These are phyloP conservation scores for Cygnus buccinator DNA, from an alignment of 2,113 vertebrate species.

Conservation along the genomic window DNA sequence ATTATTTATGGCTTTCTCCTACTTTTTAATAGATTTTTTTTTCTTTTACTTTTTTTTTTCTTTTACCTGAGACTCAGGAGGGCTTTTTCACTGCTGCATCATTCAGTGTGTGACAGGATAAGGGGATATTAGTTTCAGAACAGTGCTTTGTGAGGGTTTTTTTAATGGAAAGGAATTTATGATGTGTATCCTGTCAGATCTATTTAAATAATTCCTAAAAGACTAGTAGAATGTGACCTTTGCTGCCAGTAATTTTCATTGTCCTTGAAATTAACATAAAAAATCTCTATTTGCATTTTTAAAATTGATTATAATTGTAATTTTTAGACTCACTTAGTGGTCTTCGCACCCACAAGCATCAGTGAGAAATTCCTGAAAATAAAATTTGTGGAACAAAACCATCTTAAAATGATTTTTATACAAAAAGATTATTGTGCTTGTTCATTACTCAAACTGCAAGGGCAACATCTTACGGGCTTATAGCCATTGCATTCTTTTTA, in stretches of 20 bases:
- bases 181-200: slow-evolving; percentile 23
- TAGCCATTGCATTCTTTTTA: slow-evolving; percentile 51
- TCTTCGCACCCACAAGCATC: not conserved
- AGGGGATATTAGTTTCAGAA: slow-evolving; percentile 39
- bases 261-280: slow-evolving; percentile 42
- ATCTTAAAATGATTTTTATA: not conserved
- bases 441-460: slow-evolving; percentile 14
- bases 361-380: not conserved
- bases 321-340: not conserved
- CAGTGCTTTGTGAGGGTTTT: not conserved
- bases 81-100: slow-evolving; percentile 14
- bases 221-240: slow-evolving; percentile 44
- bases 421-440: slow-evolving; percentile 5
- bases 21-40: not conserved
- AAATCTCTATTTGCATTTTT: slow-evolving; percentile 46
- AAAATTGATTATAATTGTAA: not conserved
- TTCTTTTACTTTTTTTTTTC: not conserved
- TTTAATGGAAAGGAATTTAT: slow-evolving; percentile 23
- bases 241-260: slow-evolving; percentile 26
- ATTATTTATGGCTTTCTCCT: slow-evolving; percentile 34
- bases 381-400: not conserved
- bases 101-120: slow-evolving; percentile 7
- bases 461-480: slow-evolving; percentile 18
- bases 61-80: not conserved
- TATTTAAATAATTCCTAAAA: slow-evolving; percentile 53